Conservation (phyloP, 2,797 vertebrate species). For the Setipinna tenuifilis region DNA sequence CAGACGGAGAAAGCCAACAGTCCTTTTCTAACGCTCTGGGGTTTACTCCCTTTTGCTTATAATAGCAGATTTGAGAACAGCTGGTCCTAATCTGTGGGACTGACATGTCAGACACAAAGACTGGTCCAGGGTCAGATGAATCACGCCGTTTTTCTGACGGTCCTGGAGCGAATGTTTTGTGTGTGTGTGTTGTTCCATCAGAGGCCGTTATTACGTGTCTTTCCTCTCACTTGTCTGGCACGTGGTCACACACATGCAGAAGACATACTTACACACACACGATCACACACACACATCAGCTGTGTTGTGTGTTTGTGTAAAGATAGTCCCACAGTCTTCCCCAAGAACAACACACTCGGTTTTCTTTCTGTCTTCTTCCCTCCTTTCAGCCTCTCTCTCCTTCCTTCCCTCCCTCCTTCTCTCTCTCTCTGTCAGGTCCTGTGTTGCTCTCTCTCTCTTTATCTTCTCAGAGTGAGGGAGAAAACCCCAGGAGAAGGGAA, state of each 20-base stretch:
- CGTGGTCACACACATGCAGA: not conserved
- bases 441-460: constrained; percentile 3
- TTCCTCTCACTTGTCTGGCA: not conserved
- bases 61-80: constrained; percentile 17
- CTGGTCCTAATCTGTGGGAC: constrained; percentile 3
- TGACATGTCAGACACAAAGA: not conserved
- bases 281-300: constrained; percentile 1
- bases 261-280: not conserved
- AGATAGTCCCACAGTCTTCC: constrained; percentile 8
- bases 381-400: not conserved
- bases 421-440: not conserved
- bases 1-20: constrained; percentile 18
- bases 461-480: not conserved
- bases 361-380: not conserved
- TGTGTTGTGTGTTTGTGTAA: not conserved
- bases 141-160: not conserved
- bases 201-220: not conserved
- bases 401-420: not conserved
- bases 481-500: not conserved
- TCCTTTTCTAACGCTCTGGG: not conserved
- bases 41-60: constrained; percentile 11
- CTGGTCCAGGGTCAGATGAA: constrained; percentile 7
- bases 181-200: not conserved
- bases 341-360: not conserved
- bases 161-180: not conserved